A percentile compares a stretch with the other conserved stretches of the same genome.
These are phyloP conservation scores for Scaptodrosophila latifasciaeformis DNA, from an alignment of 2,888 invertebrate species.

Conservation along the genomic window DNA sequence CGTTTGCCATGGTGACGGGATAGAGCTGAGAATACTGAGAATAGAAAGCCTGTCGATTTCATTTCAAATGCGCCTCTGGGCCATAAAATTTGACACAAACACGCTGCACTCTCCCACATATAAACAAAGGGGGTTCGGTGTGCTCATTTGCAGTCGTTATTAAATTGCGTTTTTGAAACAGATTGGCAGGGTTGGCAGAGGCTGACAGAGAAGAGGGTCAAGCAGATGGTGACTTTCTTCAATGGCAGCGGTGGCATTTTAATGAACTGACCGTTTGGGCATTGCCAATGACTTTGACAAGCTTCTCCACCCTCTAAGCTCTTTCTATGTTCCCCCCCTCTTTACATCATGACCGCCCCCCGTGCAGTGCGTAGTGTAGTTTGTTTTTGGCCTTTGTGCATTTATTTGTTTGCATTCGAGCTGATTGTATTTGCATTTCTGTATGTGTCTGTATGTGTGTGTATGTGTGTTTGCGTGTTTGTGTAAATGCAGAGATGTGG, in stretches of 20 bases:
- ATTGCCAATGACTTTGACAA: background rate
- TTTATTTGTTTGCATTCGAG: constrained; percentile 62
- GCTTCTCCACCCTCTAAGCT: background rate
- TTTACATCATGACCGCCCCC: too few species aligned
- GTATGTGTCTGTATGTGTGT: constrained; percentile 5
- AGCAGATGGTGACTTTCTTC: background rate
- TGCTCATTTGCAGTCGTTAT: constrained; percentile 66
- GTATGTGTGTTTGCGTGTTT: constrained; percentile 2
- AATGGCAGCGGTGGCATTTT: constrained; percentile 33
- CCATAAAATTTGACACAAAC: constrained; percentile 61
- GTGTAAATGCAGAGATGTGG: constrained; percentile 10
- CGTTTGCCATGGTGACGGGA: background rate
- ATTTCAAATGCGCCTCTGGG: constrained; percentile 60
- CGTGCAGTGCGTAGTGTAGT: too few species aligned
- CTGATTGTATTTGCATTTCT: constrained; percentile 60
- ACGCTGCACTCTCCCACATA: constrained; percentile 19
- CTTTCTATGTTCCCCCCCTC: too few species aligned
- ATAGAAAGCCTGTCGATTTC: constrained; percentile 59
- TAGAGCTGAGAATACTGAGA: constrained; percentile 16
- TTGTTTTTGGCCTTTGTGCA: constrained; percentile 54
- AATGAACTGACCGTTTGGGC: constrained; percentile 53
- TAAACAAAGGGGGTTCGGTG: constrained; percentile 19
- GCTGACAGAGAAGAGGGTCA: background rate
- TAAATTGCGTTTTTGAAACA: constrained; percentile 59
- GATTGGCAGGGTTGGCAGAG: background rate